Percentiles rank a stretch among this genome's conserved stretches.
These are phyloP conservation scores for Agonopterix alstromeriana DNA, from an alignment of 2,888 invertebrate species.

Conservation along the genomic window DNA sequence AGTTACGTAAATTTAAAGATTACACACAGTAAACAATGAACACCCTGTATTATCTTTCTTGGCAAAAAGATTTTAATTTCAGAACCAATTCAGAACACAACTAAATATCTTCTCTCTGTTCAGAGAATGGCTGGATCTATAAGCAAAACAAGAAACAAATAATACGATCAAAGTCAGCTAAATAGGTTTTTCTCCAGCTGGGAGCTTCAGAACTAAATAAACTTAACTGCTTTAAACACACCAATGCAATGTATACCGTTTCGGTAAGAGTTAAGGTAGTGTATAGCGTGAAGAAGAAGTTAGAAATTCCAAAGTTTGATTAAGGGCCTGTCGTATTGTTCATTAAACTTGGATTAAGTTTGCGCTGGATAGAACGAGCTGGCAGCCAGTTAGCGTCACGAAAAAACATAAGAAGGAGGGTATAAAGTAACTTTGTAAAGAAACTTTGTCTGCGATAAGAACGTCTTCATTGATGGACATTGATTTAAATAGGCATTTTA, in stretches of 20 bases:
- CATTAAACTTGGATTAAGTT: constrained; percentile 78
- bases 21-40: too few species aligned
- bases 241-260: constrained; percentile 23
- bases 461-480: constrained; percentile 27
- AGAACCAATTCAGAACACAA: constrained; percentile 1
- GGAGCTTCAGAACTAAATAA: constrained; percentile 20
- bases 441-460: constrained; percentile 39
- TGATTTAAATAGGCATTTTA: constrained; percentile 13
- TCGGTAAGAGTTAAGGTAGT: constrained; percentile 20
- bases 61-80: neutral
- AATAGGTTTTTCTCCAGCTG: constrained; percentile 67
- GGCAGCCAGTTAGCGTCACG: constrained; percentile 74
- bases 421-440: constrained; percentile 40
- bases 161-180: constrained; percentile 69
- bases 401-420: constrained; percentile 49
- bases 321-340: constrained; percentile 77
- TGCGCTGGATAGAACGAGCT: constrained; percentile 74
- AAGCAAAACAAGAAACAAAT: constrained; percentile 66
- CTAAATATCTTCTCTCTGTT: constrained; percentile 26
- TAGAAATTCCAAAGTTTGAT: constrained; percentile 73
- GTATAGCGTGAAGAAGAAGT: constrained; percentile 24
- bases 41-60: too few species aligned
- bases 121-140: constrained; percentile 25
- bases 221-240: constrained; percentile 15
- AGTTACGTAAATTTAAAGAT: too few species aligned